These are phyloP conservation scores for Python bivittatus DNA, from an alignment of 2,113 vertebrate genomes.

Conservation along the genomic window DNA sequence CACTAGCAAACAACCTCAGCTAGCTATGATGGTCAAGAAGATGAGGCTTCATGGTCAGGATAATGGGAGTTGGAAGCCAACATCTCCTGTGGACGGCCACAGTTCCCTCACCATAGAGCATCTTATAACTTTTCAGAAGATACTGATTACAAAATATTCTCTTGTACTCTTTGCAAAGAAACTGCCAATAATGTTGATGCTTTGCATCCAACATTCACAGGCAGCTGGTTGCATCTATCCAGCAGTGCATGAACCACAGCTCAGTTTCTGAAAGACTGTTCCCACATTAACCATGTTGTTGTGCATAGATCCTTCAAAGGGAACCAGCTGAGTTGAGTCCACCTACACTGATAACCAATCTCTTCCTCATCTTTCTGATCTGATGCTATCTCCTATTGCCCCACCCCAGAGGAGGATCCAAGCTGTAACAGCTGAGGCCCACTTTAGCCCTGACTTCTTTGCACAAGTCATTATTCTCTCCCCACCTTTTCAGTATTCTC, in stretches of 20 bases:
- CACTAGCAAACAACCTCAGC: not conserved
- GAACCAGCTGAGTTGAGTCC: not conserved
- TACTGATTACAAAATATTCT: not conserved
- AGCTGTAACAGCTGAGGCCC: not conserved
- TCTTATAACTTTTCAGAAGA: not conserved
- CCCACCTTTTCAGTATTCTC: not conserved
- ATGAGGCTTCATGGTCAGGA: too few species aligned
- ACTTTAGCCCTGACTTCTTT: not conserved
- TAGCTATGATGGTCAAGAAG: not conserved
- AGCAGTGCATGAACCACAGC: not conserved
- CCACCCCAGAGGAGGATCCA: not conserved
- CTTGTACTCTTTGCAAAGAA: not conserved
- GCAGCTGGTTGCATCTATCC: not conserved
- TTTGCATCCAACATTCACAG: not conserved
- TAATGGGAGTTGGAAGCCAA: not conserved
- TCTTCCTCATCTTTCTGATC: not conserved
- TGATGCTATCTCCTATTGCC: not conserved
- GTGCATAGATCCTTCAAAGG: not conserved
- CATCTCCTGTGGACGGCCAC: not conserved
- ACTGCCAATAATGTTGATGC: not conserved
- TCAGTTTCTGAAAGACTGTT: not conserved
- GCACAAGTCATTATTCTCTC: not conserved
- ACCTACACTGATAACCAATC: not conserved
- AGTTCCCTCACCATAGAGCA: not conserved
- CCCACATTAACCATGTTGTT: not conserved